Percentiles rank a stretch among this genome's conserved stretches.
phyloP scores from a whole-genome alignment of 2,888 invertebrate genomes.

The Athalia circularis region DNA sequence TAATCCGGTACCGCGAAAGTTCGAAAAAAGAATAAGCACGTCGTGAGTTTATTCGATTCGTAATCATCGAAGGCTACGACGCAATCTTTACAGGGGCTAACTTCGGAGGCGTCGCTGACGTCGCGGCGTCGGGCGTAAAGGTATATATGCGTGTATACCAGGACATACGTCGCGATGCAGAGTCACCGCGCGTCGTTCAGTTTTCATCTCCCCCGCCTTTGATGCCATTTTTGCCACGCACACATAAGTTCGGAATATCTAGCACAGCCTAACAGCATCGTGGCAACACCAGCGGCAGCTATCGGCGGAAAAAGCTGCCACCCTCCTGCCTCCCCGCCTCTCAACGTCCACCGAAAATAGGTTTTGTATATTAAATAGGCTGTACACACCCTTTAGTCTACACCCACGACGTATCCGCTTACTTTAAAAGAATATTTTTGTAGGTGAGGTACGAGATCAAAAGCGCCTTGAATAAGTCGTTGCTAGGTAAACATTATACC shows the following conservation, averaged over 20 bases:
- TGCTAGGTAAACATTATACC: conserved; percentile 33
- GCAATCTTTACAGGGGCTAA: conserved; percentile 10
- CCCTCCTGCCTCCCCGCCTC: not conserved
- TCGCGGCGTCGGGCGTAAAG: not conserved
- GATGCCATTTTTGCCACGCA: conserved; percentile 43
- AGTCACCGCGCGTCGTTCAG: conserved; percentile 22
- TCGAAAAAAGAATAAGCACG: no score
- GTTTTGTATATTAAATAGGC: conserved; percentile 46
- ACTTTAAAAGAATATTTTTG: conserved; percentile 42
- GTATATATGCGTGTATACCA: no score
- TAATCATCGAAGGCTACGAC: conserved; percentile 1
- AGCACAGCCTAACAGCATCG: conserved; percentile 35
- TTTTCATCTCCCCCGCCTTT: conserved; percentile 15
- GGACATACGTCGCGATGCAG: conserved; percentile 10
- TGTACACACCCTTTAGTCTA: conserved; percentile 17
- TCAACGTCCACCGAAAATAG: conserved; percentile 36
- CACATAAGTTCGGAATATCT: not conserved
- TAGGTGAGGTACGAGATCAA: conserved; percentile 39
- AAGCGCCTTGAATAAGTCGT: conserved; percentile 40
- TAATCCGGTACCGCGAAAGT: no score
- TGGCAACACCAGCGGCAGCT: not conserved
- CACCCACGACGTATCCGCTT: conserved; percentile 42
- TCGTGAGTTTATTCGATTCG: no score
- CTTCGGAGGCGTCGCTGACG: not conserved
- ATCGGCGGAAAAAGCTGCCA: not conserved